Conservation (phyloP, 2,113 vertebrate genomes). For the Uria lomvia region DNA sequence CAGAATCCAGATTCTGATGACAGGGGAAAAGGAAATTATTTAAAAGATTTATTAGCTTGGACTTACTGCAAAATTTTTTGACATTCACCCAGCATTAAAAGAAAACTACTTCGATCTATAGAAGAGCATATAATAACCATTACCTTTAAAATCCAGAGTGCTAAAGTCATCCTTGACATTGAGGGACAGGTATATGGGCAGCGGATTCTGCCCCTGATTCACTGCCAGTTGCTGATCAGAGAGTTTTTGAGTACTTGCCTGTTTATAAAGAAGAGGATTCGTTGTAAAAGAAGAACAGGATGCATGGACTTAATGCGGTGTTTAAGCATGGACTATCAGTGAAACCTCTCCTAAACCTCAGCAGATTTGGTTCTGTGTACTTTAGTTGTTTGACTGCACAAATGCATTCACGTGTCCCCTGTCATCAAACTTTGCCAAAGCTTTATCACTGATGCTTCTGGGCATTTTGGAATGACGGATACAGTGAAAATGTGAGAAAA, state of each 20-base stretch:
- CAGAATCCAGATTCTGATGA: neutral
- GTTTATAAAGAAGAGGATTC: slow-evolving; percentile 19
- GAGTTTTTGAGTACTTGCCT: slow-evolving; percentile 66
- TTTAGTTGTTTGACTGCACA: neutral
- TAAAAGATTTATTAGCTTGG: neutral
- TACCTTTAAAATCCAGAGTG: slow-evolving; percentile 72
- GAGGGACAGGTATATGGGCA: slow-evolving; percentile 83
- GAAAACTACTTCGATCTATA: neutral
- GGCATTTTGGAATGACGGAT: neutral
- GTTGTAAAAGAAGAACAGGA: neutral
- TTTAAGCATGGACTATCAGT: neutral
- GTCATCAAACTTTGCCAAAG: neutral
- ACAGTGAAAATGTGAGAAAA: neutral
- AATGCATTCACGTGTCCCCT: neutral
- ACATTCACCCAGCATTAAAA: neutral
- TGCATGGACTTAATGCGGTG: neutral
- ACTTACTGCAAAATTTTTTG: neutral
- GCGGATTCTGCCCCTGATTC: slow-evolving; percentile 80
- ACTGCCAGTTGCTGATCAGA: slow-evolving; percentile 80
- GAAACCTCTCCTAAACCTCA: neutral
- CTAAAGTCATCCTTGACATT: slow-evolving; percentile 76
- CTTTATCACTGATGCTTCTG: neutral
- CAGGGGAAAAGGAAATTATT: neutral
- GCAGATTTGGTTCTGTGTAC: neutral
- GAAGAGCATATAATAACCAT: neutral